phyloP scores from a whole-genome alignment of 2,888 invertebrate genomes.

The Lymantria monacha region DNA sequence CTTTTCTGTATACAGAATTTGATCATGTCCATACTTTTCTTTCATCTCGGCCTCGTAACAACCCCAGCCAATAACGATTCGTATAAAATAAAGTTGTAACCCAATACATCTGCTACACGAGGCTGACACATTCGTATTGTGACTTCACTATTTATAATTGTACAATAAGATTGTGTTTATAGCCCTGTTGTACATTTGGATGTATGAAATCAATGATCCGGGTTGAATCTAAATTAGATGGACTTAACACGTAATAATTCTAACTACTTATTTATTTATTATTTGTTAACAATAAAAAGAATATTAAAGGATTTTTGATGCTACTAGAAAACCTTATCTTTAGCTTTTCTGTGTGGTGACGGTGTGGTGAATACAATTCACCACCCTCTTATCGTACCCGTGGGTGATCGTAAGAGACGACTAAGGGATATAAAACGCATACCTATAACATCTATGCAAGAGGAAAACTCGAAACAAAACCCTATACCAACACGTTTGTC shows the following conservation, averaged over 20 bases:
- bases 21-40: slow-evolving; percentile 37
- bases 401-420: too few relatives aligned
- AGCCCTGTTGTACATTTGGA: slow-evolving; percentile 38
- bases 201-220: slow-evolving; percentile 49
- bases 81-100: slow-evolving; percentile 76
- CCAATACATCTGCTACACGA: slow-evolving; percentile 76
- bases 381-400: too few relatives aligned
- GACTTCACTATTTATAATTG: slow-evolving; percentile 61
- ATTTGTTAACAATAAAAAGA: too few relatives aligned
- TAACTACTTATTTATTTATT: neutral
- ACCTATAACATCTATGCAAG: too few relatives aligned
- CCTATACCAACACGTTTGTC: too few relatives aligned
- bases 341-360: too few relatives aligned
- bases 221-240: slow-evolving; percentile 38
- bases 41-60: slow-evolving; percentile 17
- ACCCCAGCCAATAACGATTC: slow-evolving; percentile 66
- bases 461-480: too few relatives aligned
- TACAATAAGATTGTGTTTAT: slow-evolving; percentile 58
- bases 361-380: too few relatives aligned
- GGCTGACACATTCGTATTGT: slow-evolving; percentile 70
- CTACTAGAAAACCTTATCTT: too few relatives aligned
- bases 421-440: too few relatives aligned
- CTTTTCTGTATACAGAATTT: neutral
- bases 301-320: too few relatives aligned
- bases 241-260: slow-evolving; percentile 9